Evolutionary conservation across 1,140 invertebrate genomes (phyloP).

Genomic region (Muscidifurax raptorellus): DNA sequence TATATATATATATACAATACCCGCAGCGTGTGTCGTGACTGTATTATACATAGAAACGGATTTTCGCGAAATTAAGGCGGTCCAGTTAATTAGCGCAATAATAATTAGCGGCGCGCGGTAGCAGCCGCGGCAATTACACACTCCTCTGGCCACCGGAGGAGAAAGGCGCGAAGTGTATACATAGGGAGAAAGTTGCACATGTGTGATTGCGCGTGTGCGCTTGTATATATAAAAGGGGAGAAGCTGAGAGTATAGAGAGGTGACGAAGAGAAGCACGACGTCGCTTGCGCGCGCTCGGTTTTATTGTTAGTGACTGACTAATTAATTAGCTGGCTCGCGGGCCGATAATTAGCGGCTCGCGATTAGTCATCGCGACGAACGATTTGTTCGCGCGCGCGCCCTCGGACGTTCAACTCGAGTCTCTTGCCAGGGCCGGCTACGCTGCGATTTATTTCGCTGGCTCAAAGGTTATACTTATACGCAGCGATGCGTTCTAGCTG

Average conservation of each 20-base stretch:
- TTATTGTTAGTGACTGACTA: slow-evolving; percentile 58
- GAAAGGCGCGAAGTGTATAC: not conserved
- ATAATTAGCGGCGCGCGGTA: not conserved
- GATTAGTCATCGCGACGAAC: slow-evolving; percentile 58
- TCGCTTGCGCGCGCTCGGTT: not conserved
- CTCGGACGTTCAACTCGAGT: not conserved
- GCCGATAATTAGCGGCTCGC: slow-evolving; percentile 54
- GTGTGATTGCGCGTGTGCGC: not conserved
- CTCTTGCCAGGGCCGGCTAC: slow-evolving; percentile 15
- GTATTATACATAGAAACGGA: not conserved
- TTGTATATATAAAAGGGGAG: not conserved
- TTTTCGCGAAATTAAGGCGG: not conserved
- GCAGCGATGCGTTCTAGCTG: not conserved
- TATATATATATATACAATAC: too few relatives aligned
- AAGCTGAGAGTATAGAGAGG: not conserved
- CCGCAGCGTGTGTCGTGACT: too few relatives aligned
- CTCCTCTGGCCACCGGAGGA: not conserved
- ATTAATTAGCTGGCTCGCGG: slow-evolving; percentile 55
- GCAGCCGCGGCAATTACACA: not conserved
- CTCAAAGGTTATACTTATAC: not conserved
- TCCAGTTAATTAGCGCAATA: slow-evolving; percentile 6
- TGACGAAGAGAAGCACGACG: not conserved
- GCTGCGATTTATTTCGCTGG: slow-evolving; percentile 12
- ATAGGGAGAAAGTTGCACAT: not conserved
- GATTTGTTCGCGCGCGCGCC: slow-evolving; percentile 52